Conservation (phyloP, 2,888 invertebrate genomes). For the Ariolimax columbianus region DNA sequence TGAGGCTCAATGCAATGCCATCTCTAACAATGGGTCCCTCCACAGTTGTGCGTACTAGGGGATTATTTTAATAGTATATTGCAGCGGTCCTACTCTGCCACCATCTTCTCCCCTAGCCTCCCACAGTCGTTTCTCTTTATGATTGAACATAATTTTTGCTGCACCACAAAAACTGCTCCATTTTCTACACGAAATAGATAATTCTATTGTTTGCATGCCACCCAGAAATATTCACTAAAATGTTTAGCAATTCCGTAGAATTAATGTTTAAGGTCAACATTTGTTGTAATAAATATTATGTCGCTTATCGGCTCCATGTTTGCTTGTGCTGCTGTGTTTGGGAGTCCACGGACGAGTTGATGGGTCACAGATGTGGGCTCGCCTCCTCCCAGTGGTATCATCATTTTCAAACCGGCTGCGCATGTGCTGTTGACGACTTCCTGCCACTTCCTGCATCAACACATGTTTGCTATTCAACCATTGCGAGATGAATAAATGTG, state of each 20-base stretch:
- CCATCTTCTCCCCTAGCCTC: too few species aligned
- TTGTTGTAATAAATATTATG: slow-evolving; percentile 62
- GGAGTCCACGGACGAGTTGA: slow-evolving; percentile 13
- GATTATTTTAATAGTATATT: too few species aligned
- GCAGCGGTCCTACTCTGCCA: too few species aligned
- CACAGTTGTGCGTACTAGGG: too few species aligned
- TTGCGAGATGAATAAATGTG: too few species aligned
- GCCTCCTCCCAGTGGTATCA: slow-evolving; percentile 29
- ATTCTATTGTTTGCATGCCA: too few species aligned
- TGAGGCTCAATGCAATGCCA: too few species aligned
- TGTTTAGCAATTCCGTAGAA: slow-evolving; percentile 49
- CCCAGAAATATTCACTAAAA: slow-evolving; percentile 49
- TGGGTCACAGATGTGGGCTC: slow-evolving; percentile 28
- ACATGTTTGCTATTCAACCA: neutral
- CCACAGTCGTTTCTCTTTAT: too few species aligned
- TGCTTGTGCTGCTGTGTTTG: slow-evolving; percentile 52
- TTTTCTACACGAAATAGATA: too few species aligned
- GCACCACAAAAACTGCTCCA: too few species aligned
- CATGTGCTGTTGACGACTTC: slow-evolving; percentile 20
- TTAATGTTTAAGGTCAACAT: slow-evolving; percentile 61
- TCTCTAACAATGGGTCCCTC: too few species aligned
- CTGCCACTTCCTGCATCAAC: neutral
- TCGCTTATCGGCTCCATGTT: slow-evolving; percentile 55
- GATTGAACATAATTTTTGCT: too few species aligned
- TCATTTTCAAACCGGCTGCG: slow-evolving; percentile 10